Percentiles rank a stretch among this genome's conserved stretches.
Conservation (phyloP, 2,113 vertebrate species). For the Trematocara stigmaticum region DNA sequence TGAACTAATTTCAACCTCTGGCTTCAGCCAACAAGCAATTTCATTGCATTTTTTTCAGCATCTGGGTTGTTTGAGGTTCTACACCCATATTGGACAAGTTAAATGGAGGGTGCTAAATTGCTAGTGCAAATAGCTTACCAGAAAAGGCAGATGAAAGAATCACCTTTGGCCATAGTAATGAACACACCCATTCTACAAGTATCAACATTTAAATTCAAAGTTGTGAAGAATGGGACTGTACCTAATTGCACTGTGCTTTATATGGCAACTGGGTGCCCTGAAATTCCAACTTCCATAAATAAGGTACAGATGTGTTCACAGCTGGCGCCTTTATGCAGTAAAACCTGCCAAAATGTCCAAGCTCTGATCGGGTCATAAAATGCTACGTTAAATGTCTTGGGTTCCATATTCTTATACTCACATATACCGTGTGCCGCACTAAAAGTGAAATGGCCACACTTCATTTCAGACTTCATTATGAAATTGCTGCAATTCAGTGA, state of each 20-base stretch:
- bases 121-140: not conserved
- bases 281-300: not conserved
- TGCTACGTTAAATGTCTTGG: not conserved
- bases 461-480: constrained; percentile 1
- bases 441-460: constrained; percentile 11
- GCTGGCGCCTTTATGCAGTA: constrained; percentile 7
- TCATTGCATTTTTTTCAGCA: rapidly evolving
- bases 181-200: not conserved
- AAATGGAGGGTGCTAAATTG: not conserved
- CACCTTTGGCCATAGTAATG: not conserved
- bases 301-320: constrained; percentile 35
- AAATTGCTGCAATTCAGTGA: constrained; percentile 48
- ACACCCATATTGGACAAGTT: not conserved
- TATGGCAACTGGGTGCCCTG: not conserved
- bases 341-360: constrained; percentile 22
- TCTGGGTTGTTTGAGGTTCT: not conserved
- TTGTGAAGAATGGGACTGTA: not conserved
- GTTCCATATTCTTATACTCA: constrained; percentile 12
- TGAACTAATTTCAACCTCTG: not conserved
- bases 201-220: not conserved
- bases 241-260: not conserved
- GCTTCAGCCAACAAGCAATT: not conserved
- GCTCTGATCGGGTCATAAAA: constrained; percentile 27
- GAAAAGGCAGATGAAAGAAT: not conserved
- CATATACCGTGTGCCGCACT: constrained; percentile 1